A percentile compares a stretch with the other conserved stretches of the same genome.
These are phyloP conservation scores for Chrosomus eos DNA, from an alignment of 2,797 vertebrate genomes.

Conservation along the genomic window DNA sequence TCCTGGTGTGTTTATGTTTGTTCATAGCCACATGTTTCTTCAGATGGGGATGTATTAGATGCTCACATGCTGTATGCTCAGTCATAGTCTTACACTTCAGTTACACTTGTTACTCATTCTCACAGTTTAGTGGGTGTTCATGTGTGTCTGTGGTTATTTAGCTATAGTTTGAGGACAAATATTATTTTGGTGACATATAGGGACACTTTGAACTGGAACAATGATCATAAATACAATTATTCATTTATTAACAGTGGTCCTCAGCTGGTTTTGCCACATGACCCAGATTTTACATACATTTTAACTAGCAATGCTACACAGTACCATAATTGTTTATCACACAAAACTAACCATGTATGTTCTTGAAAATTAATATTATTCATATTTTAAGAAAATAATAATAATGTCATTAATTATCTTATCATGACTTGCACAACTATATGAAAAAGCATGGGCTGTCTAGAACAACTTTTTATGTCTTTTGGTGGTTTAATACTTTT, in stretches of 20 bases:
- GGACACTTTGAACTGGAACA: neutral
- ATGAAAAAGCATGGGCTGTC: neutral
- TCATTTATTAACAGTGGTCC: neutral
- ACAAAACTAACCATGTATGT: neutral
- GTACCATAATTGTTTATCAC: neutral
- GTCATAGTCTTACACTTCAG: neutral
- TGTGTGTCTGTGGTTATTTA: constrained; percentile 3
- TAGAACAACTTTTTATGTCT: neutral
- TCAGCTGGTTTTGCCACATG: neutral
- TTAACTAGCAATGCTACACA: neutral
- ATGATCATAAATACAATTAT: neutral
- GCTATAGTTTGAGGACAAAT: neutral
- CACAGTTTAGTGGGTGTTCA: neutral
- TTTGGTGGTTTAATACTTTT: neutral
- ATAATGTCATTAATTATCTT: too few species aligned
- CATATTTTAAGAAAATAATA: too few species aligned
- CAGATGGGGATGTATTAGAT: neutral
- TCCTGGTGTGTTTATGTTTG: constrained; percentile 20
- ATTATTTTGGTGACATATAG: neutral
- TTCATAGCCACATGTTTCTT: constrained; percentile 10
- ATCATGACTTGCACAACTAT: too few species aligned
- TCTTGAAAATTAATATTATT: neutral
- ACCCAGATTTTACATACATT: too few species aligned
- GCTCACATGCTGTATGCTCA: neutral
- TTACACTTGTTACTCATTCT: neutral